Base-by-base conservation (phyloP, 2,888 invertebrate genomes). In the Drosophila longiperda region DNA sequence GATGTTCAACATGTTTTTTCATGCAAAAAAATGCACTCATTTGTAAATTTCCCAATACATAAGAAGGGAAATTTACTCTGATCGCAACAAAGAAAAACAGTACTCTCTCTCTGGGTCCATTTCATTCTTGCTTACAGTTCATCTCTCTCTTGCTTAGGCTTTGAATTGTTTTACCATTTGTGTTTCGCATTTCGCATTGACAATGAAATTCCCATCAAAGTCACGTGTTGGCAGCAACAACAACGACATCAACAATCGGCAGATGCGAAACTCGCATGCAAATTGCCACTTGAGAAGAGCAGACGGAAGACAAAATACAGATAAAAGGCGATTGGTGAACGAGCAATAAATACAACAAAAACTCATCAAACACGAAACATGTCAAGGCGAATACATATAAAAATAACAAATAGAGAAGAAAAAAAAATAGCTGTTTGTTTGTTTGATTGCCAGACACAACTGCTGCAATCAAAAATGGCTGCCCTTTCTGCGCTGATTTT, bases 201-300 rank as follows among this genome's bases (percentile, higher is more conserved):
- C 87, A 90, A 89, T 89, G 89, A 86, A 90, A 86, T 83, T 83
- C 63, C 81, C 89, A 90, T 87, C 87, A 87, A 89, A 89, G 87
- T 90, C 87, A 88, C 89, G 83, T 89, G 89, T 82, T 72, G 75
- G 57, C 75, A 77, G 53, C 59, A 20, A 53, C 29, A n/a, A 12
- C 32, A 20, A 20, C 32, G 33, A 8, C 15, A 33, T 20, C 33
- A 33, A 11, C 20, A 34, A 34, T 26, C 36, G 75, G 58, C 86
- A 86, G 83, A 85, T 84, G 83, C 67, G 65, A 68, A 60, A 73
- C 66, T 78, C 54, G 62, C 73, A 73, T 66, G 65, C 60, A 73
- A 78, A 79, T 67, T 78, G 79, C 69, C 79, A 67, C 65, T 72
- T 60, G 57, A 64, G 63, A 32, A 69, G 53, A 60, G 64, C 36